phyloP scores from a whole-genome alignment of 2,113 vertebrate genomes.

The Strix aluco region DNA sequence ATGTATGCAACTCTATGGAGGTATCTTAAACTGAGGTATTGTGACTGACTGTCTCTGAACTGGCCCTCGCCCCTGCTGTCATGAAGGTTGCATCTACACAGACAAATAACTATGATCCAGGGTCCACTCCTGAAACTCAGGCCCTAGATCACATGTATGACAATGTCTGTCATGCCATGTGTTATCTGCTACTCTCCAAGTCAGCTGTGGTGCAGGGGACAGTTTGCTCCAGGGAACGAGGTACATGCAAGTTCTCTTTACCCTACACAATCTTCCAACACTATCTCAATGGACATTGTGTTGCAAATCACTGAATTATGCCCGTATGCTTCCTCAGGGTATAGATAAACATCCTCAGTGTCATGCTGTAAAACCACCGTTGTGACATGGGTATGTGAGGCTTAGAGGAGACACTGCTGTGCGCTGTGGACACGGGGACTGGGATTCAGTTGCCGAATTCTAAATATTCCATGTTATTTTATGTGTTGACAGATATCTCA shows the following conservation, averaged over 20 bases:
- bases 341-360: background rate
- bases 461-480: background rate
- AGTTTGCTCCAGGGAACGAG: rapidly evolving
- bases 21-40: background rate
- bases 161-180: rapidly evolving
- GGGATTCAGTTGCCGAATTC: background rate
- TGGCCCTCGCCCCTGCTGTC: background rate
- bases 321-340: background rate
- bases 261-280: background rate
- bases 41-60: background rate
- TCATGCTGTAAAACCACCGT: background rate
- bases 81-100: background rate
- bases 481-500: background rate
- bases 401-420: background rate
- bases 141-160: rapidly evolving
- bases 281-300: background rate
- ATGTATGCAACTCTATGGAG: rapidly evolving
- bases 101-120: background rate
- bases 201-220: background rate
- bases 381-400: background rate
- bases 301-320: background rate
- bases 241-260: background rate
- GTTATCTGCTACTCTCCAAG: background rate
- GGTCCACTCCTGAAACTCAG: background rate
- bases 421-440: background rate